Conservation (phyloP, 1,140 invertebrate species). For the Portunus trituberculatus region DNA sequence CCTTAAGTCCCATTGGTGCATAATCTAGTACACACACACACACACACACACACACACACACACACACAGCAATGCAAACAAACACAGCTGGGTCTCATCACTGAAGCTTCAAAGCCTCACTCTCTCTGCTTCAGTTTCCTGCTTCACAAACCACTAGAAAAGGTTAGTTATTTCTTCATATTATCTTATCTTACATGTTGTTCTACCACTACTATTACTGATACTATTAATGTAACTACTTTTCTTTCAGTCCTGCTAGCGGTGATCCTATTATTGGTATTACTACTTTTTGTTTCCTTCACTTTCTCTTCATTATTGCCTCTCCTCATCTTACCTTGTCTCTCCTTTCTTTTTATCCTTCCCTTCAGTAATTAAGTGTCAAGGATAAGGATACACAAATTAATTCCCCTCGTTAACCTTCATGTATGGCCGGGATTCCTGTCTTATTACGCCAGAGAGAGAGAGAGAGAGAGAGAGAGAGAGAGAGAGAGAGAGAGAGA, state of each 20-base stretch:
- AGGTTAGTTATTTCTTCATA: not conserved
- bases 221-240: no score
- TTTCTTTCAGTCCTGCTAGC: no score
- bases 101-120: not conserved
- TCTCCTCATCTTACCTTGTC: not conserved
- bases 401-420: no score
- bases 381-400: no score
- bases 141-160: not conserved
- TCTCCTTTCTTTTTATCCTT: not conserved
- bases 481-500: no score
- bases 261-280: no score
- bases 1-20: not conserved
- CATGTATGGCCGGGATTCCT: not conserved
- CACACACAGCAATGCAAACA: not conserved
- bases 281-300: no score
- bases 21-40: constrained; percentile 3
- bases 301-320: no score
- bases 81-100: constrained; percentile 1
- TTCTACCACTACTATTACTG: no score
- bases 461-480: no score
- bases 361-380: not conserved
- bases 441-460: not conserved
- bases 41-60: constrained; percentile 20
- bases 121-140: not conserved
- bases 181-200: not conserved